These are phyloP conservation scores for Drosophila triauraria DNA, from an alignment of 1,140 invertebrate genomes.

Conservation along the genomic window DNA sequence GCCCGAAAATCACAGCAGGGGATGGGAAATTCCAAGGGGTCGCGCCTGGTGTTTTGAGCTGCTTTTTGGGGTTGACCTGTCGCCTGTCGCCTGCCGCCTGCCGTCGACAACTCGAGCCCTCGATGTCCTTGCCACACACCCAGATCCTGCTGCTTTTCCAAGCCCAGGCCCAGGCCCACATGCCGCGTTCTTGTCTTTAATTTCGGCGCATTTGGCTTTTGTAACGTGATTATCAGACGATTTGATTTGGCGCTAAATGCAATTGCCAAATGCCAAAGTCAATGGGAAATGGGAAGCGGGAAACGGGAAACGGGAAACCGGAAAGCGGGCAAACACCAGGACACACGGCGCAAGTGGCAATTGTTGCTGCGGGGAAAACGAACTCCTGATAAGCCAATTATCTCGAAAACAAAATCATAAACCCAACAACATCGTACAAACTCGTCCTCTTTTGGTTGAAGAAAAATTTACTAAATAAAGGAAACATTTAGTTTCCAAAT, in stretches of 20 bases:
- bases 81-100: conserved; percentile 28
- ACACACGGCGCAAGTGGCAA: conserved; percentile 7
- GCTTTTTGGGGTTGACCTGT: conserved; percentile 55
- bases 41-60: conserved; percentile 60
- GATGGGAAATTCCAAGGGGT: conserved; percentile 15
- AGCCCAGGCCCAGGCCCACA: conserved; percentile 40
- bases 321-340: not conserved
- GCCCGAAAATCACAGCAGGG: conserved; percentile 78
- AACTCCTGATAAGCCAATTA: conserved; percentile 37
- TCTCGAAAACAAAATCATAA: not conserved
- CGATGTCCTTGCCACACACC: conserved; percentile 26
- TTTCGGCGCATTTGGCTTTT: conserved; percentile 84
- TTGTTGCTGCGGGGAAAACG: conserved; percentile 7
- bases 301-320: not conserved
- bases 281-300: conserved; percentile 34
- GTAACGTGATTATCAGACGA: conserved; percentile 85
- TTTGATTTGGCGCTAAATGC: conserved; percentile 85
- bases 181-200: conserved; percentile 74
- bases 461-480: too few species aligned
- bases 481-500: too few species aligned
- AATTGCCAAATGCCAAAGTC: conserved; percentile 82
- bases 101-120: conserved; percentile 36
- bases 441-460: too few species aligned
- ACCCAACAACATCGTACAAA: not conserved
- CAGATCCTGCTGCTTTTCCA: conserved; percentile 18